A percentile compares a stretch with the other conserved stretches of the same genome.
Conservation (phyloP, 2,113 vertebrate genomes). For the Galeopterus variegatus region DNA sequence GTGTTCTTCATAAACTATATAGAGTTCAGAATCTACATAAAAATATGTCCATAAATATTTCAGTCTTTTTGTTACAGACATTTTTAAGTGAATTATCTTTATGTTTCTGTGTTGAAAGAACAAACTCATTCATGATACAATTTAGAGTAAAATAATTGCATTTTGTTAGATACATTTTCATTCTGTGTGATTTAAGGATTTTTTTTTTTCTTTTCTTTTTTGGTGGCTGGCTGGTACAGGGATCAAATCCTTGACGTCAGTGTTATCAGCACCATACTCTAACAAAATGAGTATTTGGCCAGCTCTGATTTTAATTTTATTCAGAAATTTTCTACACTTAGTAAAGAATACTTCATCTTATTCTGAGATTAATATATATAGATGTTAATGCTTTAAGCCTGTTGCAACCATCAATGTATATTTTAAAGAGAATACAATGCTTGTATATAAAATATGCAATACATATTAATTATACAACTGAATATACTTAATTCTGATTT, state of each 20-base stretch:
- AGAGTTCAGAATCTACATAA: not conserved
- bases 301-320: not conserved
- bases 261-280: too few relatives aligned
- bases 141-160: not conserved
- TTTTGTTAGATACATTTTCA: not conserved
- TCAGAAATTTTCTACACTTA: not conserved
- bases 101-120: not conserved
- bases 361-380: not conserved
- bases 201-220: too few relatives aligned
- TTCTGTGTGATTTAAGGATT: not conserved
- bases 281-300: too few relatives aligned
- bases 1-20: not conserved
- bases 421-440: not conserved
- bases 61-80: not conserved
- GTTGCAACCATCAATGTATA: not conserved
- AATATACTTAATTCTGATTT: constrained; percentile 3
- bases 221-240: too few relatives aligned
- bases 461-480: not conserved
- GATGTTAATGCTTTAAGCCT: not conserved
- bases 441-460: not conserved
- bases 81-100: not conserved
- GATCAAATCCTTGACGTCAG: too few relatives aligned
- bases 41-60: not conserved
- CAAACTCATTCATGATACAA: not conserved
- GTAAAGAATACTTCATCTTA: not conserved